Base-by-base conservation (phyloP, 2,888 invertebrate species). In the Campaea margaritaria region DNA sequence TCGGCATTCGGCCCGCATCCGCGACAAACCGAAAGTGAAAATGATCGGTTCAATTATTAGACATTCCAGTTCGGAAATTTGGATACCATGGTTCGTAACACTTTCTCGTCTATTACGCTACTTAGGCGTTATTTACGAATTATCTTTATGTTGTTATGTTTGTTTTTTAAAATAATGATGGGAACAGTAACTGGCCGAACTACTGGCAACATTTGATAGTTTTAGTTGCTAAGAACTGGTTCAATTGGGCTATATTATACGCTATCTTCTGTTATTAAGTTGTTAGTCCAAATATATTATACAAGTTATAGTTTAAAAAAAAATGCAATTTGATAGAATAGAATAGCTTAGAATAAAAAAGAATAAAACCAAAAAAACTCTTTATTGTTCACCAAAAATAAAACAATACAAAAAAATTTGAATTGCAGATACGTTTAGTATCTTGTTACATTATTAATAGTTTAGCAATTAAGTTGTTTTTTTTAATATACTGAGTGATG, bases 1-100 rank as follows among this genome's bases (percentile, higher is more conserved):
- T 11, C 14, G 31, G 8, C 21, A 11, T 41, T 16, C 13, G 43
- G 41, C 68, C 68, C 68, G 68, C 67, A 69, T 69, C 54, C 21
- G 46, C 41, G 58, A 58, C 58, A 50, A 59, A 44, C 53, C 36
- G 59, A 67, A 68, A 69, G 64, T 61, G 59, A 65, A 60, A 62
- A 61, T 61, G 47, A 51, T 60, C 50, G 43, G 44, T 61, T 53
- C 59, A 61, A 65, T 51, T 61, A 56, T 60, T 59, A 47, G 53
- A 62, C 64, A 58, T 56, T 53, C 43, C 51, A 52, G 65, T 64
- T 62, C 42, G 36, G 52, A 44, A 21, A 5, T 21, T 21, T 5
- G 21, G 21, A 42, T 62, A 57, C 58, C 60, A 61, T 45, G 48
- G 16, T 49, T 59, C 43, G 62, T 57, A 44, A 63, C 69, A 69